Base-by-base conservation (phyloP, 2,797 vertebrate genomes). In the Acrossocheilus fasciatus region DNA sequence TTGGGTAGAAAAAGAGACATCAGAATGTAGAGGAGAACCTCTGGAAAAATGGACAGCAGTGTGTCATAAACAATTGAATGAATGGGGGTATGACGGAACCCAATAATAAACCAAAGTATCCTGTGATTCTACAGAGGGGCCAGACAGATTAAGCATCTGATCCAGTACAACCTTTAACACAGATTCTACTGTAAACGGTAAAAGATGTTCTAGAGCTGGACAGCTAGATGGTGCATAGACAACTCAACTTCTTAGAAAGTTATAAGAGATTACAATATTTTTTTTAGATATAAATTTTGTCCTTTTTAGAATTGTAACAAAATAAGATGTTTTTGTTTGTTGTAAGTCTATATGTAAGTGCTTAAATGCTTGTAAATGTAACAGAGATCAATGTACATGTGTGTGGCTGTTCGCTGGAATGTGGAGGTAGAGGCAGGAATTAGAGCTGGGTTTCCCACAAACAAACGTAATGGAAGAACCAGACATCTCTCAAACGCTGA, bases 391-490 rank as follows among this genome's bases (percentile, higher is more conserved):
- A 0, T 41, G 47, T 30, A 36, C 4, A 30, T 82, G 62, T 74
- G 72, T 79, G 47, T 70, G 70, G 50, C 66, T 59, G 81, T 77
- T 36, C 6, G 6, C 17, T 69, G 77, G 59, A 81, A 52, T 81
- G 87, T 70, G 3, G 70, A 75, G 88, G 34, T 91, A 92, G 92
- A 93, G 93, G 92, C 84, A 91, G 91, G 91, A 93, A 93, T 93
- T 92, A 93, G 90, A 89, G 77, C 86, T 90, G 66, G 68, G 79
- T 92, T 93, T 94, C 94, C 92, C 91, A 89, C 92, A 93, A 92
- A 93, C 93, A 94, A 91, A 89, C 78, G 90, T 94, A 93, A 95
- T 94, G 94, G 93, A 91, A 91, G 91, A 93, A 95, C 90, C 93
- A 95, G 94, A 74, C 76, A 85, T 83, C 90, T 91, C 92, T 92